Evolutionary conservation across 37 sponge, comb jelly and placozoan genomes (phyloP).

Genomic region (Spongilla lacustris): DNA sequence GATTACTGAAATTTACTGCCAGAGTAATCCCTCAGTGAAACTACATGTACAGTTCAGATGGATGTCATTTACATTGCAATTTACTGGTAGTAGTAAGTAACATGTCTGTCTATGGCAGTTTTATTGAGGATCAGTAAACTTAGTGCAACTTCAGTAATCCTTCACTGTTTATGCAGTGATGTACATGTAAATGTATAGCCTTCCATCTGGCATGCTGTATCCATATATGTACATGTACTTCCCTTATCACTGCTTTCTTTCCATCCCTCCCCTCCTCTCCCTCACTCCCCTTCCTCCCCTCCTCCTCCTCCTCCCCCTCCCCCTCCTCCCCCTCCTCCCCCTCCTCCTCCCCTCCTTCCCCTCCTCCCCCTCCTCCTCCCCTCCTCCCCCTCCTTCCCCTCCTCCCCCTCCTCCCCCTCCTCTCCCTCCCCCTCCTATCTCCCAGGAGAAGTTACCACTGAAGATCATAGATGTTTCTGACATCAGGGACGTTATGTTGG

Average conservation of each 20-base stretch:
- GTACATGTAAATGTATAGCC: too few species aligned
- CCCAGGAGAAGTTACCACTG: conserved; percentile 44
- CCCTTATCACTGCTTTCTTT: background rate
- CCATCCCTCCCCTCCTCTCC: background rate
- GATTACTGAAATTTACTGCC: too few species aligned
- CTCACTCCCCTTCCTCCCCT: background rate
- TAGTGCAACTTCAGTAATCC: too few species aligned
- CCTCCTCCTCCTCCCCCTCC: background rate
- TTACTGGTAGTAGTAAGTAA: too few species aligned
- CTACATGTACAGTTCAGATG: too few species aligned
- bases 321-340: background rate
- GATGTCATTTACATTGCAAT: too few species aligned
- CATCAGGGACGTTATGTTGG: conserved; percentile 33
- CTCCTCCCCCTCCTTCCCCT: background rate
- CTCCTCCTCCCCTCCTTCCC: background rate
- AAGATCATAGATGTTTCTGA: conserved; percentile 57
- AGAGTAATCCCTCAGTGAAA: too few species aligned
- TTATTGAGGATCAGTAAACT: too few species aligned
- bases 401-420: background rate
- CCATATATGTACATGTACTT: too few species aligned
- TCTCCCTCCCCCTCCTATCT: background rate
- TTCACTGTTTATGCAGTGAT: too few species aligned
- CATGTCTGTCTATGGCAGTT: too few species aligned
- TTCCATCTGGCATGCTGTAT: too few species aligned
- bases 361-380: background rate